Conservation (phyloP, 1,140 invertebrate species). For the Pseudomyrmex pallidus region DNA sequence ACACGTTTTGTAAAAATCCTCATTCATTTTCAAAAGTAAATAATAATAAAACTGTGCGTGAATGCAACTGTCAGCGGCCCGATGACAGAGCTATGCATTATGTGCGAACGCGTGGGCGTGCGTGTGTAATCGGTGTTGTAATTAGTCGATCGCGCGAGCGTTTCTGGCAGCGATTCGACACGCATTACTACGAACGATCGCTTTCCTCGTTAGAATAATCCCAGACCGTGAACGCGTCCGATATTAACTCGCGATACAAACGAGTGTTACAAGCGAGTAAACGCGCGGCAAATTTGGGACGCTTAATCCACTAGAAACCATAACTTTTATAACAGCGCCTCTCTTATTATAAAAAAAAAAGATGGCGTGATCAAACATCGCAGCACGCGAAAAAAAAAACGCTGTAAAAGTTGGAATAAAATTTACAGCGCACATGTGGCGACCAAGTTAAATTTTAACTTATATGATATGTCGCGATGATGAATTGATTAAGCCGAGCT, state of each 20-base stretch:
- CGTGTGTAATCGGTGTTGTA: conserved; percentile 49
- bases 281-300: not conserved
- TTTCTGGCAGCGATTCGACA: conserved; percentile 47
- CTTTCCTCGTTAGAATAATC: conserved; percentile 36
- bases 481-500: not conserved
- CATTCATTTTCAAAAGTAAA: not conserved
- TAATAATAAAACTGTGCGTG: not conserved
- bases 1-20: not conserved
- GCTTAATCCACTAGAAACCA: not conserved
- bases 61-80: not conserved
- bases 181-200: conserved; percentile 32
- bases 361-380: not conserved
- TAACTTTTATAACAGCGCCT: not conserved
- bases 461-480: not conserved
- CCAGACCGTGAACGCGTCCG: not conserved
- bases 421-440: not conserved
- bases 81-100: conserved; percentile 30
- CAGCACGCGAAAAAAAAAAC: not conserved
- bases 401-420: not conserved
- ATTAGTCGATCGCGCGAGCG: conserved; percentile 48
- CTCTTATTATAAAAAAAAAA: not conserved
- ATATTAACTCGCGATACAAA: conserved; percentile 32
- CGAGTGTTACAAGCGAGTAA: not conserved
- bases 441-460: not conserved
- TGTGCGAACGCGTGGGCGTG: conserved; percentile 26